A percentile compares a stretch with the other conserved stretches of the same genome.
phyloP scores from a whole-genome alignment of 2,888 invertebrate genomes.

The Hermaeophaga mercurialis region DNA sequence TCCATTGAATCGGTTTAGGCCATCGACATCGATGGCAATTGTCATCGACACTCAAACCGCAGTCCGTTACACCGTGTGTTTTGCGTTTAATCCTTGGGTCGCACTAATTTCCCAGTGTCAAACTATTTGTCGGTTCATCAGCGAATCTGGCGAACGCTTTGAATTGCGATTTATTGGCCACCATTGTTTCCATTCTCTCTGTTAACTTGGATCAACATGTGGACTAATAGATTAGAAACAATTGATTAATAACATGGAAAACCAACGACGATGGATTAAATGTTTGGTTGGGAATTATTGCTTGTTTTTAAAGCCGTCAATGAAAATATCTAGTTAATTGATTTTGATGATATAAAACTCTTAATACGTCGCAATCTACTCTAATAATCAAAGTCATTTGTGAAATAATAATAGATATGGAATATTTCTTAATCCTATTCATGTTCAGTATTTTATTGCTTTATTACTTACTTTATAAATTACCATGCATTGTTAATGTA shows the following conservation, averaged over 20 bases:
- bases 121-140: conserved; percentile 33
- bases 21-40: conserved; percentile 19
- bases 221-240: background rate
- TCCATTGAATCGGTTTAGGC: conserved; percentile 9
- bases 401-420: no score
- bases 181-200: conserved; percentile 18
- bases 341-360: no score
- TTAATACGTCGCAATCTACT: no score
- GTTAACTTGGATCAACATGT: conserved; percentile 21
- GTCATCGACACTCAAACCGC: conserved; percentile 24
- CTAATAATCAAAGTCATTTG: no score
- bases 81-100: conserved; percentile 28
- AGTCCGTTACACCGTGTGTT: conserved; percentile 28
- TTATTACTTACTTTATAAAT: no score
- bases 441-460: no score
- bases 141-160: conserved; percentile 29
- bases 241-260: conserved; percentile 1
- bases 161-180: conserved; percentile 29
- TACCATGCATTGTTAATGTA: no score
- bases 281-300: no score
- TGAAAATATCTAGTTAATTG: no score
- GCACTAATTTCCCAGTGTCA: conserved; percentile 24
- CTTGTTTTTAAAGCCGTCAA: no score
- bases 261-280: background rate
- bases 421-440: no score